Evolutionary conservation across 2,797 vertebrate species (phyloP).

Genomic region (Bovichtus diacanthus): DNA sequence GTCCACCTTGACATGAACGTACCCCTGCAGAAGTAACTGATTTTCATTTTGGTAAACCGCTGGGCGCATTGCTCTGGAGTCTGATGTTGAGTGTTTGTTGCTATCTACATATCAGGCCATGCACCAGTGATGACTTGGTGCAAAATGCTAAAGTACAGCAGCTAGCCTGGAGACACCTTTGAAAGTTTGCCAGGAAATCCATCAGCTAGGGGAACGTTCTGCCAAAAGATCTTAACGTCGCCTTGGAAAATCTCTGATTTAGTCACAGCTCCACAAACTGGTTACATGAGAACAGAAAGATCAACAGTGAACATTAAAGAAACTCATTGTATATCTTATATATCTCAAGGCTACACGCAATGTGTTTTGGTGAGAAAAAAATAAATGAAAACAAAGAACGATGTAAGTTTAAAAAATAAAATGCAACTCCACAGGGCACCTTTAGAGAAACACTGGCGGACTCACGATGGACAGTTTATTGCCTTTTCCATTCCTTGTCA

Average conservation of each 20-base stretch:
- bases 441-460: no score
- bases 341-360: background rate
- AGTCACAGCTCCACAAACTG: no score
- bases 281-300: background rate
- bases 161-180: background rate
- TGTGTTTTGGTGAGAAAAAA: background rate
- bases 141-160: constrained; percentile 17
- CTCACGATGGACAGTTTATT: no score
- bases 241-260: no score
- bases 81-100: constrained; percentile 57
- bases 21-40: constrained; percentile 56
- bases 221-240: no score
- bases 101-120: constrained; percentile 48
- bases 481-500: no score
- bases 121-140: constrained; percentile 20
- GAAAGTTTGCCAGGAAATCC: background rate
- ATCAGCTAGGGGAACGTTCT: no score
- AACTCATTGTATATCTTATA: no score
- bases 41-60: constrained; percentile 48
- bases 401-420: background rate
- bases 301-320: background rate
- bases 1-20: constrained; percentile 45
- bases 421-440: background rate
- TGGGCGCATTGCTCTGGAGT: constrained; percentile 32
- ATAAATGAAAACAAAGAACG: background rate